Base-by-base conservation (phyloP, 1,140 invertebrate species). In the Platorchestia sp. region DNA sequence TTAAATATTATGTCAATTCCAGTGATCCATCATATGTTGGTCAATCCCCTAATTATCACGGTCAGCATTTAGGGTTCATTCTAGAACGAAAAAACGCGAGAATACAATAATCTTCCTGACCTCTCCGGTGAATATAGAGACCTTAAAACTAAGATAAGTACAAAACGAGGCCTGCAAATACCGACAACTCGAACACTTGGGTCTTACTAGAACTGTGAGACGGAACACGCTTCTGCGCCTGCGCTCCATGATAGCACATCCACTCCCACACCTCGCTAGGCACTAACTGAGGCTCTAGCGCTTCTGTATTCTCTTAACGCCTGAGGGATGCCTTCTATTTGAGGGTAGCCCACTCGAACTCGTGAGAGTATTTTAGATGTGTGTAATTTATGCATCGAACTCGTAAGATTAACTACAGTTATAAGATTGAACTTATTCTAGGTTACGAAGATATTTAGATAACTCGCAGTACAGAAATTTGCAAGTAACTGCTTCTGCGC, bases 131-230 rank as follows among this genome's bases (percentile, higher is more conserved):
- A 75, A 75, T 10, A 22, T 75, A 27, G 59, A 75, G 59, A 75
- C 14, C 59, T 75, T n/a, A n/a, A 75, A 27, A 36, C 59, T 89
- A 89, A 89, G 7, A 10, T 89, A 44, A 44, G 5, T 27, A 89
- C 43, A 7, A 42, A 89, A 42, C 42, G 41, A 89, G 87, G 87
- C 87, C 87, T 89, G 42, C 10, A 1, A 90, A 6, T 44, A 93
- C 3, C 40, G 43, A 93, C 45, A 44, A 6, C 91, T 45, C 43
- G 43, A 93, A 40, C 41, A 47, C 87, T 93, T 47, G 36, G 45
- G 27, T 45, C 91, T 93, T 93, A 93, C 91, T 93, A 93, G 91
- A 19, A 47, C 91, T 93, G 91, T 45, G 45, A 93, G 91, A 45
- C 45, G 45, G 45, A 93, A 45, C 91, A 93, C 7, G 40, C 41